Percentiles rank a stretch among this genome's conserved stretches.
Conservation (phyloP, 2,888 invertebrate species). For the Sacculina carcini region DNA sequence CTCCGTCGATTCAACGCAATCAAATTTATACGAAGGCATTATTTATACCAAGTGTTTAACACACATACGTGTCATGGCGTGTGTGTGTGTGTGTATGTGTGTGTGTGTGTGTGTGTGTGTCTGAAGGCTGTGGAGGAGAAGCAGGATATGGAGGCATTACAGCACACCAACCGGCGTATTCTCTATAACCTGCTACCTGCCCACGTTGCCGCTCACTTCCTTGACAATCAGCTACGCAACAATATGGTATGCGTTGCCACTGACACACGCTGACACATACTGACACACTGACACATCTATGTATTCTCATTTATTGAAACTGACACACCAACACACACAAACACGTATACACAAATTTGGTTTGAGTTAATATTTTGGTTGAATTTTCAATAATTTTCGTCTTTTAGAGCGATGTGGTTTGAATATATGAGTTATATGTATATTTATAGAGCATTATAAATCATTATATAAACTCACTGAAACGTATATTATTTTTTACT, state of each 20-base stretch:
- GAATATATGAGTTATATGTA: not conserved
- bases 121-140: slow-evolving; percentile 63
- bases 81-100: too few species aligned
- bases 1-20: too few species aligned
- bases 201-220: slow-evolving; percentile 71
- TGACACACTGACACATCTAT: too few species aligned
- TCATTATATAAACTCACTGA: not conserved
- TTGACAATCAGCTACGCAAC: slow-evolving; percentile 63
- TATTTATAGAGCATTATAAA: not conserved
- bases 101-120: too few species aligned
- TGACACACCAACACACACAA: not conserved
- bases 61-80: too few species aligned
- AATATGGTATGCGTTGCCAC: slow-evolving; percentile 40
- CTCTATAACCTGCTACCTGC: slow-evolving; percentile 67
- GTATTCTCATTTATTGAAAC: too few species aligned
- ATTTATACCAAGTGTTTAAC: too few species aligned
- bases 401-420: not conserved
- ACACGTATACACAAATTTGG: not conserved
- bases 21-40: not conserved
- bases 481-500: not conserved
- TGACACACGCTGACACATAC: too few species aligned
- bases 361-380: not conserved
- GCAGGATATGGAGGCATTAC: slow-evolving; percentile 72
- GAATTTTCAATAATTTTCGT: not conserved
- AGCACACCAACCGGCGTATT: slow-evolving; percentile 55